These are phyloP conservation scores for Plectropomus leopardus DNA, from an alignment of 2,113 vertebrate genomes.

Conservation along the genomic window DNA sequence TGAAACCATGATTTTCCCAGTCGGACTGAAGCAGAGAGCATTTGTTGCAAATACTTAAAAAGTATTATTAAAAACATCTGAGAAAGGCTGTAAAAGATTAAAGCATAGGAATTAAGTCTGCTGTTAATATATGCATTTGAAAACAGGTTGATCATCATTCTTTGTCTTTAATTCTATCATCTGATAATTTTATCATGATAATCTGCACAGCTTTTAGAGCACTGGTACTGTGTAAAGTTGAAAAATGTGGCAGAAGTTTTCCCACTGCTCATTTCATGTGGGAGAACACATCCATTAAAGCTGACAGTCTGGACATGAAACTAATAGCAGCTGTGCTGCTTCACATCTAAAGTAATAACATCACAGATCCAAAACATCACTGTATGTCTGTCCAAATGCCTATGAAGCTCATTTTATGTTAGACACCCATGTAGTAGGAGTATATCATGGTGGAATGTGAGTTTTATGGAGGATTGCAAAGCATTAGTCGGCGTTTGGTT, in stretches of 20 bases:
- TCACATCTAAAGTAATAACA: constrained; percentile 68
- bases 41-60: neutral
- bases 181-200: neutral
- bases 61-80: neutral
- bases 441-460: constrained; percentile 58
- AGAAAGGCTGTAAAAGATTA: neutral
- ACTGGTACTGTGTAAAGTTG: constrained; percentile 24
- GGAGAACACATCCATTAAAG: constrained; percentile 63
- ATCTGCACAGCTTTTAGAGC: constrained; percentile 4
- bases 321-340: constrained; percentile 64
- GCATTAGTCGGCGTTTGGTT: constrained; percentile 65
- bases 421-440: constrained; percentile 46
- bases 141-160: neutral
- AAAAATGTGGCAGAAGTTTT: constrained; percentile 57
- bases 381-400: constrained; percentile 59
- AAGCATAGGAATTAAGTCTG: neutral
- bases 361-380: constrained; percentile 65
- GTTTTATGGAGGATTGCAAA: constrained; percentile 65
- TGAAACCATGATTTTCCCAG: neutral
- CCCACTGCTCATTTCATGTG: constrained; percentile 53
- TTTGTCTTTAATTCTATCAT: neutral
- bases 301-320: constrained; percentile 59
- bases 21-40: neutral
- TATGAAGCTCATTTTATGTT: constrained; percentile 60
- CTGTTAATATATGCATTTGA: neutral